Evolutionary conservation across 2,797 vertebrate genomes (phyloP).

Genomic region (Helostoma temminkii): DNA sequence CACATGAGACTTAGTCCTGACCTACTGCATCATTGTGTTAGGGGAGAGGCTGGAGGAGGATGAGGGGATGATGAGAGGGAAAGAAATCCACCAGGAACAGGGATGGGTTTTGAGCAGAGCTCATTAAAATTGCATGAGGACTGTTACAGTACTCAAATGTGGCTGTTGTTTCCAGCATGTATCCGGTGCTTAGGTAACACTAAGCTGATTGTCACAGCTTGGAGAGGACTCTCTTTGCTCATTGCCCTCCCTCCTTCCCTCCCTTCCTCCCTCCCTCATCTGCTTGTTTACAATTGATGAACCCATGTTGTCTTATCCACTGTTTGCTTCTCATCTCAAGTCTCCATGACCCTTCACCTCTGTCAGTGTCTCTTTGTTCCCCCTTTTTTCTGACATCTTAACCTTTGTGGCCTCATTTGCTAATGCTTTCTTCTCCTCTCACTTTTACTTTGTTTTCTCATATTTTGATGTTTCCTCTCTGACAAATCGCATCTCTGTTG

Average conservation of each 20-base stretch:
- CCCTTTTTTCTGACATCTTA: slow-evolving; percentile 4
- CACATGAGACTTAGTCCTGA: slow-evolving; percentile 65
- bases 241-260: neutral
- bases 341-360: neutral
- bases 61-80: slow-evolving; percentile 39
- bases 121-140: slow-evolving; percentile 80
- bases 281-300: slow-evolving; percentile 23
- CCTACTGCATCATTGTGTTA: slow-evolving; percentile 42
- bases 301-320: slow-evolving; percentile 1
- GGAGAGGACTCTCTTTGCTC: slow-evolving; percentile 37
- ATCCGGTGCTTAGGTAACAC: slow-evolving; percentile 81
- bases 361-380: slow-evolving; percentile 10
- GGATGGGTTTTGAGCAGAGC: slow-evolving; percentile 56
- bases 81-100: slow-evolving; percentile 54
- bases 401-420: slow-evolving; percentile 5
- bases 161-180: slow-evolving; percentile 80
- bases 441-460: neutral
- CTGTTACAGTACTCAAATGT: slow-evolving; percentile 74
- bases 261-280: slow-evolving; percentile 6
- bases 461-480: neutral
- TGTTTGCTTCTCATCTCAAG: slow-evolving; percentile 1
- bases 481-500: neutral
- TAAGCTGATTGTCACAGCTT: slow-evolving; percentile 73
- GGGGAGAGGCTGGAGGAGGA: slow-evolving; percentile 34
- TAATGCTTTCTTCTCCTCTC: neutral